phyloP scores from a whole-genome alignment of 64 coral and sea anemone genomes.

The Catalaphyllia jardinei region DNA sequence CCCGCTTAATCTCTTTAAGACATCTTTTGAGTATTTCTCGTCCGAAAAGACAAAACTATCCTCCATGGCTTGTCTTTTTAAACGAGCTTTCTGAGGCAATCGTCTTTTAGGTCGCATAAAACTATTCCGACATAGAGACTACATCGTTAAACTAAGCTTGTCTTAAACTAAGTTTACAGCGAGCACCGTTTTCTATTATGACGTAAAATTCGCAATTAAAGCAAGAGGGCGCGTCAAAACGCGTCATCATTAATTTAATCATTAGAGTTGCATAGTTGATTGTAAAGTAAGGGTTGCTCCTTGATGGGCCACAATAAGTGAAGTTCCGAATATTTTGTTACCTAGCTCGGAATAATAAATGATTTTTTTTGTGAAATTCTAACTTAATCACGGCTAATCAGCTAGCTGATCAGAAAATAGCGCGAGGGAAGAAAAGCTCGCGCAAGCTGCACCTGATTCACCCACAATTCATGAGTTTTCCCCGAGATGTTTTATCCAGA shows the following conservation, averaged over 20 bases:
- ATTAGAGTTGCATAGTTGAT: background rate
- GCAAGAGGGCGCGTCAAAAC: background rate
- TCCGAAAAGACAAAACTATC: constrained; percentile 87
- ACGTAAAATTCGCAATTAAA: constrained; percentile 40
- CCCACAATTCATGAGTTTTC: too few relatives aligned
- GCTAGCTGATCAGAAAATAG: too few relatives aligned
- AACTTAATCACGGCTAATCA: background rate
- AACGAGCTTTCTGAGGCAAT: constrained; percentile 1
- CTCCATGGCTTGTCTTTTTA: constrained; percentile 45
- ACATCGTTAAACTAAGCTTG: background rate
- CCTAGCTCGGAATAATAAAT: too few relatives aligned
- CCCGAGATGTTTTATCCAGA: too few relatives aligned
- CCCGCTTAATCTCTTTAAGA: constrained; percentile 81
- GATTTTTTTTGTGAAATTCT: too few relatives aligned
- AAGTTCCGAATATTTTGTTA: too few relatives aligned
- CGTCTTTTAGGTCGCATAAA: constrained; percentile 33
- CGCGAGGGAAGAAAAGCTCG: too few relatives aligned
- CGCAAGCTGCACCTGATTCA: too few relatives aligned
- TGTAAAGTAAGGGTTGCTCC: background rate
- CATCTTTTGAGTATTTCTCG: constrained; percentile 90
- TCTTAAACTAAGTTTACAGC: background rate
- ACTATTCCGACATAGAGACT: background rate
- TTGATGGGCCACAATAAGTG: too few relatives aligned
- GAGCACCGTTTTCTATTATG: background rate
- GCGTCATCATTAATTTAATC: background rate